Evolutionary conservation across 2,888 invertebrate genomes (phyloP), one percentile per base, ranked within the genome.

Genomic region (Mayetiola destructor): DNA sequence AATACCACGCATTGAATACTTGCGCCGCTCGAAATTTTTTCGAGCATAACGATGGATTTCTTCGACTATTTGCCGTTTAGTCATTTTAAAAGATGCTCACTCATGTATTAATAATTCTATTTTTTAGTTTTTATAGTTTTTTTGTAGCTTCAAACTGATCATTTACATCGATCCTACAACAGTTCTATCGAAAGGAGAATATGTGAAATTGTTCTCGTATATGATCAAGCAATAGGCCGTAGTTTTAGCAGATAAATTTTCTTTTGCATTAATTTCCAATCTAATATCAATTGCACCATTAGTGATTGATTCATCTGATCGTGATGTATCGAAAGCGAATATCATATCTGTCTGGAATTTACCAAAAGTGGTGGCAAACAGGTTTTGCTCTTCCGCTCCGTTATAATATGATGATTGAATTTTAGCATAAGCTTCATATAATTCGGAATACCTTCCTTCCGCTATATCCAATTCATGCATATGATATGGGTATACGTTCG

Each of bases 401-500:
- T 55, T 40, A 60, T 63, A 63, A 58, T 64, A 65, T 14, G 56
- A 60, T 48, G 58, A 48, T 60, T 63, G 62, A 60, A 66, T 65
- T 16, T 63, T 60, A 2, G 58, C 54, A 60, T 63, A 66, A 64
- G 64, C 64, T 6, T 65, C 62, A 60, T 66, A 66, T 14, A 64
- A 48, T 27, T 63, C 18, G 20, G 64, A 61, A 58, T 42, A 65
- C 39, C 63, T 61, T 40, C 65, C 63, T 8, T 61, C 61, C 8
- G 57, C 57, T 62, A 66, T 66, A 42, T 64, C 61, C 21, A 66
- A 27, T 61, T 67, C 67, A 58, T 68, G 57, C 62, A 65, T 64
- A 56, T 67, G 64, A 61, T 69, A 68, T 2, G 69, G 68, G 62
- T 66, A 69, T 21, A 61, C 61, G 57, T 67, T 64, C 1, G 66